Evolutionary conservation across 2,888 invertebrate species (phyloP).

Genomic region (Iselma pallidipennis): DNA sequence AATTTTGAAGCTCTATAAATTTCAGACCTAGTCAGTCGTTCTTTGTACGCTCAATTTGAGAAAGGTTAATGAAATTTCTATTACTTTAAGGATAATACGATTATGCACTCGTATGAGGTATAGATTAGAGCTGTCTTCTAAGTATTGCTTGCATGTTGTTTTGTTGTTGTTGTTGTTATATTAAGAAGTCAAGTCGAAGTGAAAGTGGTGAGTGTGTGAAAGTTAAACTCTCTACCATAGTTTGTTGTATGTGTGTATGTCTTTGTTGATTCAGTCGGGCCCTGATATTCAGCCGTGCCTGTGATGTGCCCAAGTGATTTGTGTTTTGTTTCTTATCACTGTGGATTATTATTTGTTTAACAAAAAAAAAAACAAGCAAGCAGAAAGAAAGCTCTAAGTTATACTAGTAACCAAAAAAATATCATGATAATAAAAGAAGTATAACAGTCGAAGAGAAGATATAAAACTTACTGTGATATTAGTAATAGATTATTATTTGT

Average conservation of each 20-base stretch:
- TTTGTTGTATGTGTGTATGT: constrained; percentile 31
- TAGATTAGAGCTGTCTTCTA: too few relatives aligned
- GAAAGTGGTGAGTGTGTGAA: constrained; percentile 56
- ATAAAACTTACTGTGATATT: constrained; percentile 19
- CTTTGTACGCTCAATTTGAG: too few relatives aligned
- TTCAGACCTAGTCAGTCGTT: too few relatives aligned
- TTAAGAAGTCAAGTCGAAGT: constrained; percentile 42
- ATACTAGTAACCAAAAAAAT: constrained; percentile 8
- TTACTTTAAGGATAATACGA: neutral
- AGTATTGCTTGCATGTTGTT: neutral
- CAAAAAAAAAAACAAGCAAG: neutral
- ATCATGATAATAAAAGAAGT: neutral
- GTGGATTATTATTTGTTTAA: constrained; percentile 8
- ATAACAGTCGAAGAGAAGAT: neutral
- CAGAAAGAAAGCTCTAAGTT: too few relatives aligned
- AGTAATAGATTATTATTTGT: constrained; percentile 14
- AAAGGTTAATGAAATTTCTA: too few relatives aligned
- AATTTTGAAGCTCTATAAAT: too few relatives aligned
- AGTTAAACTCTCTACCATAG: constrained; percentile 54
- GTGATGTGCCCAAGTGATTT: constrained; percentile 49
- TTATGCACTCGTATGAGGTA: neutral
- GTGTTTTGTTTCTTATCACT: constrained; percentile 39
- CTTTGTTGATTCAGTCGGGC: constrained; percentile 50
- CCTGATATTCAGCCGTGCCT: constrained; percentile 51
- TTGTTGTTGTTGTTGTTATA: constrained; percentile 17